These are phyloP conservation scores for Napeogenes sylphis DNA, from an alignment of 2,888 invertebrate species.

Conservation along the genomic window DNA sequence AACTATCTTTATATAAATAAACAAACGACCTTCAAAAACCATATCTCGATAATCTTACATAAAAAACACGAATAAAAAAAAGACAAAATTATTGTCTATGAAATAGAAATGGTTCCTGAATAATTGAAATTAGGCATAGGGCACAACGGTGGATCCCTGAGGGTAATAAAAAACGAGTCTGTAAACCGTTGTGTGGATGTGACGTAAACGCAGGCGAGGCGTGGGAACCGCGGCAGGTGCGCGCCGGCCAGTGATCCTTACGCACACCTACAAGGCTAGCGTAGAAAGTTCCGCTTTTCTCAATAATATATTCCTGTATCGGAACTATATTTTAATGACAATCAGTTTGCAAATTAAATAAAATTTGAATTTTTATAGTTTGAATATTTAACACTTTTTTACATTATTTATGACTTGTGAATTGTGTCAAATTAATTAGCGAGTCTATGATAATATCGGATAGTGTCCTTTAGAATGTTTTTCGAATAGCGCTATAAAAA, in stretches of 20 bases:
- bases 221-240: slow-evolving; percentile 78
- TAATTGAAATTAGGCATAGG: slow-evolving; percentile 10
- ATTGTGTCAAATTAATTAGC: neutral
- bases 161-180: slow-evolving; percentile 51
- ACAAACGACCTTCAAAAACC: too few relatives aligned
- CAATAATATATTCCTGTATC: slow-evolving; percentile 1
- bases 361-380: neutral
- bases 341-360: neutral
- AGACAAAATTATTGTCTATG: too few relatives aligned
- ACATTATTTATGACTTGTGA: neutral
- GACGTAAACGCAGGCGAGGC: slow-evolving; percentile 61
- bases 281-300: slow-evolving; percentile 61
- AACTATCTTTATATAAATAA: too few relatives aligned
- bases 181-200: slow-evolving; percentile 61
- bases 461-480: neutral
- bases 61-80: too few relatives aligned
- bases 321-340: slow-evolving; percentile 1
- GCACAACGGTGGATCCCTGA: slow-evolving; percentile 24
- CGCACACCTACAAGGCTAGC: slow-evolving; percentile 39
- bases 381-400: neutral
- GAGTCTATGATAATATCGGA: neutral
- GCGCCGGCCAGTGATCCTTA: slow-evolving; percentile 77
- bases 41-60: too few relatives aligned
- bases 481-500: neutral
- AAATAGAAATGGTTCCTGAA: too few relatives aligned